phyloP scores from a whole-genome alignment of 2,113 vertebrate species.

The Chascanopsetta lugubris region DNA sequence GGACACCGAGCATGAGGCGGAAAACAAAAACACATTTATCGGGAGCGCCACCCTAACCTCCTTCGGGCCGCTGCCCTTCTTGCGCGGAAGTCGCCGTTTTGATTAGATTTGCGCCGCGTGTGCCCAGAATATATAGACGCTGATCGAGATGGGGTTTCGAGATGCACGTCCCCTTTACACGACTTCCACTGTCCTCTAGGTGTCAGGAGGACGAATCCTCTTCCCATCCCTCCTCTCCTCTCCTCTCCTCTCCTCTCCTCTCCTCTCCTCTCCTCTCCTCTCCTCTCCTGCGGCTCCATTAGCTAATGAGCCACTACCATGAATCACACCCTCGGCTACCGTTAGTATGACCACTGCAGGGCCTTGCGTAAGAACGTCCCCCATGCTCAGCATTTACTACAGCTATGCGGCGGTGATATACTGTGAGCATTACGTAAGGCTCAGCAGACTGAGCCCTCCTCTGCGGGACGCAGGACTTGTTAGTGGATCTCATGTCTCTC shows the following conservation, averaged over 20 bases:
- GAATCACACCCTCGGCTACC: constrained; percentile 60
- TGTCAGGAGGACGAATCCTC: constrained; percentile 1
- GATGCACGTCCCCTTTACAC: constrained; percentile 9
- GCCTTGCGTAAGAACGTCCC: constrained; percentile 57
- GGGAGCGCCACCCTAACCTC: neutral
- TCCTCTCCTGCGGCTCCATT: constrained; percentile 63
- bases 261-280: constrained; percentile 8
- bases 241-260: constrained; percentile 20
- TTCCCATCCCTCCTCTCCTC: constrained; percentile 12
- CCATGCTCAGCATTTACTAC: constrained; percentile 47
- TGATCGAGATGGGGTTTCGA: no score
- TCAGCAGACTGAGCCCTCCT: constrained; percentile 21
- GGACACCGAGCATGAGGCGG: neutral
- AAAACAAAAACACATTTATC: neutral
- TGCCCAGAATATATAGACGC: neutral
- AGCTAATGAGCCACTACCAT: constrained; percentile 68
- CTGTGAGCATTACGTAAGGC: constrained; percentile 45
- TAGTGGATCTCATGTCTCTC: constrained; percentile 35
- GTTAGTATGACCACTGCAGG: constrained; percentile 49
- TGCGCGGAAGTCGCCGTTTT: neutral
- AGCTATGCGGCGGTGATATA: constrained; percentile 50
- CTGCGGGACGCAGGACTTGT: constrained; percentile 42
- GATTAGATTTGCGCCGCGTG: neutral
- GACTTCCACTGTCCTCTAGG: neutral
- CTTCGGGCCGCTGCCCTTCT: neutral